A percentile compares a stretch with the other conserved stretches of the same genome.
These are phyloP conservation scores for Penelope pileata DNA, from an alignment of 2,113 vertebrate genomes.

Conservation along the genomic window DNA sequence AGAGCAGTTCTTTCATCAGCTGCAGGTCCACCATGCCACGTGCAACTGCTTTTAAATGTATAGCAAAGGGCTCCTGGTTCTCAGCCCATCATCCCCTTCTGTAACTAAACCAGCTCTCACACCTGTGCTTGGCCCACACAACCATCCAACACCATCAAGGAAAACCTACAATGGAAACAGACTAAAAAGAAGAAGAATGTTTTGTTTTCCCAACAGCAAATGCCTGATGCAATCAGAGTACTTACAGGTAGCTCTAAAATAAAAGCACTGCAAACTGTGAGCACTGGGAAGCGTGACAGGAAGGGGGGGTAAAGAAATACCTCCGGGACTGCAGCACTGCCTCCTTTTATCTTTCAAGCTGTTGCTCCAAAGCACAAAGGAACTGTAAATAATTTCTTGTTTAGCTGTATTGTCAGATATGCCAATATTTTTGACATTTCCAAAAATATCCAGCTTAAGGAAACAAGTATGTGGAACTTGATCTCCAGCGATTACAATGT, in stretches of 20 bases:
- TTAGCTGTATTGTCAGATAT: background rate
- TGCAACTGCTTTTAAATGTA: fast-evolving
- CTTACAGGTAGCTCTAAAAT: background rate
- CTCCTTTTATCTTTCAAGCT: background rate
- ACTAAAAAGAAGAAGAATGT: background rate
- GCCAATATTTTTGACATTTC: background rate
- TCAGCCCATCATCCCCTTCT: background rate
- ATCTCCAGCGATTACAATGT: background rate
- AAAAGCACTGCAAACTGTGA: background rate
- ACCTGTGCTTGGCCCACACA: background rate
- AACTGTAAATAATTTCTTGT: background rate
- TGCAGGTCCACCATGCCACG: background rate
- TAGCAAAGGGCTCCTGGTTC: background rate
- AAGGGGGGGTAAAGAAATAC: background rate
- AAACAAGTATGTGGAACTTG: background rate
- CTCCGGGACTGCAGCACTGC: background rate
- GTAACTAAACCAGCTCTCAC: background rate
- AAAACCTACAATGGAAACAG: background rate
- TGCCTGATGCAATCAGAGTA: background rate
- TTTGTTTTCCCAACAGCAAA: background rate
- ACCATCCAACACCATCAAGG: background rate
- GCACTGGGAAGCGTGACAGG: background rate
- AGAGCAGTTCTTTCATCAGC: background rate
- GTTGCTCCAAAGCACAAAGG: background rate
- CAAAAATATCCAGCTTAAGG: background rate